phyloP scores from a whole-genome alignment of 1,140 invertebrate species.

The Brachionus manjavacas region DNA sequence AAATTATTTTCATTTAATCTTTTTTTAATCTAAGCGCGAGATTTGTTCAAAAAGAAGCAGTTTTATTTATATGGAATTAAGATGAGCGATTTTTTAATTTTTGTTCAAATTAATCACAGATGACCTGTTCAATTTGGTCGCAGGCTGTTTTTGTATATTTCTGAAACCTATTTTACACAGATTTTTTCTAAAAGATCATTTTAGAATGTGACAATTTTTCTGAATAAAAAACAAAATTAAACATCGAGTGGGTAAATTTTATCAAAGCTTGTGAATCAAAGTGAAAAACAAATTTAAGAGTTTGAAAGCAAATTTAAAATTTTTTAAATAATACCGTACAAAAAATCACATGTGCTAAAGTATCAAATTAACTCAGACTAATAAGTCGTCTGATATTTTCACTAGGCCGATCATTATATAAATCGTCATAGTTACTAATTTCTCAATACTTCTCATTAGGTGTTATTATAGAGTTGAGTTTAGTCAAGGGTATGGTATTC shows the following conservation, averaged over 20 bases:
- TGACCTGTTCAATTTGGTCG: neutral
- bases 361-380: neutral
- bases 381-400: neutral
- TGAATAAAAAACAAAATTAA: too few species aligned
- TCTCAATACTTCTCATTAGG: neutral
- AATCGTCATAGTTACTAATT: slow-evolving; percentile 33
- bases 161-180: neutral
- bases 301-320: neutral
- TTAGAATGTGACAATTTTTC: too few species aligned
- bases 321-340: neutral
- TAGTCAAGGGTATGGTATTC: slow-evolving; percentile 15
- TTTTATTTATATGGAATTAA: too few species aligned
- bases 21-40: too few species aligned
- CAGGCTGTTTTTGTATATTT: neutral
- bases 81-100: neutral
- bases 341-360: neutral
- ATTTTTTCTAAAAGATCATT: too few species aligned
- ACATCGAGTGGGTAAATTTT: too few species aligned
- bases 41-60: too few species aligned
- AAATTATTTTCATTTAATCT: too few species aligned
- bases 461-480: neutral
- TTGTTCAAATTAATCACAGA: neutral
- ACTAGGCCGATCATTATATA: neutral
- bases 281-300: too few species aligned
- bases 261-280: too few species aligned